Evolutionary conservation across 2,113 vertebrate genomes (phyloP), one percentile per base, ranked within the genome.

Genomic region (Electrona antarctica): DNA sequence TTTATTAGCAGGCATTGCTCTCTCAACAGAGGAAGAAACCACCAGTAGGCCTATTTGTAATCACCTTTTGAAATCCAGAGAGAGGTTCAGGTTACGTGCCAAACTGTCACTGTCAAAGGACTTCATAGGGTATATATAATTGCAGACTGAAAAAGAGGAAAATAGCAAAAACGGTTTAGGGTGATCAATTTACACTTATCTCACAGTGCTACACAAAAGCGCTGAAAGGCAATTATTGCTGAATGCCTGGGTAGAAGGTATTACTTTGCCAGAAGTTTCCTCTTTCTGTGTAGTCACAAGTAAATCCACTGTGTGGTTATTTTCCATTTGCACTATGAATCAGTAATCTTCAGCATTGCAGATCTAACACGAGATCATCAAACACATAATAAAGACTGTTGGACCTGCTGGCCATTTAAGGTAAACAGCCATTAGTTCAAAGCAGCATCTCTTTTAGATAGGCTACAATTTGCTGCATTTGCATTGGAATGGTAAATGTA

Each of bases 1-100:
- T 3, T 28, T 2, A 64, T 61, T 58, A 78, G 28, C 58, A 8
- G n/a, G 13, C 10, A 13, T 10, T 14, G 14, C 66, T 48, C n/a
- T 55, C 41, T 0, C 6, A 8, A 6, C 0, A 45, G 1, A 6
- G 8, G 15, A 46, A 13, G 3, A 63, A 62, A 69, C 29, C 47
- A 70, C 29, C 47, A 33, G 41, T 47, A n/a, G n/a, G n/a, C n/a
- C n/a, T n/a, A 8, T 12, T 74, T 69, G 58, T 10, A 28, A 48
- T 94, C 71, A 97, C 97, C 96, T 96, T 88, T 94, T 93, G 78
- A 99, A 98, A 86, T 98, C 94, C 85, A 99, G 86, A 6, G 93
- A 94, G 73, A 97, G 85, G 87, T 96, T 97, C 71, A 93, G 67
- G 7, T 76, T 84, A 41, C 90, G 81, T 55, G 86, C 79, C 55